These are phyloP conservation scores for Aquatica leii DNA, from an alignment of 2,888 invertebrate species.

Conservation along the genomic window DNA sequence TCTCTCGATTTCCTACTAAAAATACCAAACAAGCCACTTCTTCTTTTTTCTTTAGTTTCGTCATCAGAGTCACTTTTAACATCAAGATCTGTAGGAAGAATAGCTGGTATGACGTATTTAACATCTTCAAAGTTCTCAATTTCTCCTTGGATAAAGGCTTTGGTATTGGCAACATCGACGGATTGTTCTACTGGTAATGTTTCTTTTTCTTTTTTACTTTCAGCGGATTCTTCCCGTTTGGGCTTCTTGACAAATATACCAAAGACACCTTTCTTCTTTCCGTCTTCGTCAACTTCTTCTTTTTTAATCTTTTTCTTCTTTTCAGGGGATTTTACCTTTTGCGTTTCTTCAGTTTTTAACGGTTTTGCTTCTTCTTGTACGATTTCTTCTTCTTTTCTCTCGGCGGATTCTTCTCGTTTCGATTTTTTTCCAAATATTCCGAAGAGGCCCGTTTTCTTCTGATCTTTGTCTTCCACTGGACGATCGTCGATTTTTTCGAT, in stretches of 20 bases:
- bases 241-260: slow-evolving; percentile 48
- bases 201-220: slow-evolving; percentile 24
- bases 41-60: slow-evolving; percentile 38
- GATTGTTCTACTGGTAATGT: too few species aligned
- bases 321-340: background rate
- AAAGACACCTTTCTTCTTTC: slow-evolving; percentile 41
- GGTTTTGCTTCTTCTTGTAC: background rate
- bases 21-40: slow-evolving; percentile 40
- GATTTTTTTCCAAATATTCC: slow-evolving; percentile 43
- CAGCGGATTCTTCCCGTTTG: slow-evolving; percentile 41
- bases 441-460: slow-evolving; percentile 40
- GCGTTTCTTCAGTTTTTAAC: background rate
- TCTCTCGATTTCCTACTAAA: slow-evolving; percentile 39
- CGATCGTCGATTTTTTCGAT: background rate
- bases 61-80: slow-evolving; percentile 28
- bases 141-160: background rate
- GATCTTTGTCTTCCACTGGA: slow-evolving; percentile 24
- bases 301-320: slow-evolving; percentile 22
- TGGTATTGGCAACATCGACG: too few species aligned
- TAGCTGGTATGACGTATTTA: background rate
- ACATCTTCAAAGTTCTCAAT: background rate
- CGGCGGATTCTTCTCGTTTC: slow-evolving; percentile 32
- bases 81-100: too few species aligned
- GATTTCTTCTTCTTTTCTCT: slow-evolving; percentile 16
- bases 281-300: slow-evolving; percentile 14